phyloP scores from a whole-genome alignment of 2,113 vertebrate genomes.

The Austrofundulus limnaeus region DNA sequence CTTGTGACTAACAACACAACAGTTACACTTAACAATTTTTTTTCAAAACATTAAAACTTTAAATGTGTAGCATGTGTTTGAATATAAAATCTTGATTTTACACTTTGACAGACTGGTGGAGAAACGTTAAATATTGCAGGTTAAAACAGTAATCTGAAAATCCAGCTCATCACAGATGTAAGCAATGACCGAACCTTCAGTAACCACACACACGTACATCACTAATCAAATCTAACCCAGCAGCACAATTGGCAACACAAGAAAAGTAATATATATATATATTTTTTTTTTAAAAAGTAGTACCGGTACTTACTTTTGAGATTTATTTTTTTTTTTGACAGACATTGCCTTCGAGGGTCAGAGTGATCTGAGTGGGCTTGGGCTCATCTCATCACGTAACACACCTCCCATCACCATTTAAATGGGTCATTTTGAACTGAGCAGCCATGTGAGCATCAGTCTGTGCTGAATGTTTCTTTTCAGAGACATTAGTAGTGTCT shows the following conservation, averaged over 20 bases:
- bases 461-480: conserved; percentile 10
- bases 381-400: conserved; percentile 1
- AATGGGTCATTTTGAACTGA: conserved; percentile 22
- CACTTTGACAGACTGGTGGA: conserved; percentile 1
- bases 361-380: conserved; percentile 14
- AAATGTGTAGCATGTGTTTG: neutral
- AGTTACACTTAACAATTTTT: neutral
- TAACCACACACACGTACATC: conserved; percentile 11
- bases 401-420: conserved; percentile 32
- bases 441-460: neutral
- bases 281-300: too few species aligned
- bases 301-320: conserved; percentile 5
- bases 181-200: conserved; percentile 5
- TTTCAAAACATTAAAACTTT: neutral
- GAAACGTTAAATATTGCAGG: neutral
- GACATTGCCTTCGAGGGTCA: neutral
- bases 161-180: neutral
- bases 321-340: conserved; percentile 19
- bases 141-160: neutral
- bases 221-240: conserved; percentile 14
- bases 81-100: neutral
- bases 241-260: neutral
- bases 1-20: neutral
- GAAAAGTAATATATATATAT: neutral
- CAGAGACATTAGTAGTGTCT: conserved; percentile 4